Evolutionary conservation across 2,888 invertebrate species (phyloP), one percentile per base, ranked within the genome.

Genomic region (Zeuzera pyrina): DNA sequence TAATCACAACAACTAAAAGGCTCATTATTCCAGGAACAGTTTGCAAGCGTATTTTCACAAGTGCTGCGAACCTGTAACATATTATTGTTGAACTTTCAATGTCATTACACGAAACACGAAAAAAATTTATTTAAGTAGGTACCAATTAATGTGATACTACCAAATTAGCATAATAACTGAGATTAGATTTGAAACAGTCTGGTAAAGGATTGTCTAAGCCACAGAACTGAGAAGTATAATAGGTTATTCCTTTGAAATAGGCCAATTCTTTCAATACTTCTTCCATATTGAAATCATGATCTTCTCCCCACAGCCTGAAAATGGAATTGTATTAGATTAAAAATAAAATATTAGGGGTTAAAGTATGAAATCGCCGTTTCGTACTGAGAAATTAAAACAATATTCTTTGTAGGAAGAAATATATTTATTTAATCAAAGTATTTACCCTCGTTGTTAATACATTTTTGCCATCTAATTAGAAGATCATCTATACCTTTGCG

Each of bases 231-330:
- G 89, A 76, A 0, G 87, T 88, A 42, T 90, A 91, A 56, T 91
- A 91, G 0, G 88, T 87, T 8, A 89, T 84, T 2, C 91, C 91
- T 42, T 87, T 87, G 53, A 89, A 92, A 61, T 85, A 92, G 1
- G 90, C 86, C 26, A 91, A 66, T 57, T 91, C 91, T 51, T 89
- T 89, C 1, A 91, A 67, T 0, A 91, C 87, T 62, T 91, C 91
- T 53, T 92, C 91, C 55, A 91, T 68, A 34, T 90, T 90, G 42
- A 89, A 91, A 54, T 91, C 90, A 39, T 91, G 90, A 1, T 89
- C 87, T 38, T 72, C 68, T 2, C 91, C 90, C 85, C 87, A 91
- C 13, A 89, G 64, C 28, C 91, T 89, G 47, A 4, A 58, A 49
- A 36, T 2, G 6, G 25, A n/a, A n/a, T n/a, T n/a, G n/a, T 19